These are phyloP conservation scores for Ernsta delagoae DNA, from an alignment of 2,888 invertebrate species.

Conservation along the genomic window DNA sequence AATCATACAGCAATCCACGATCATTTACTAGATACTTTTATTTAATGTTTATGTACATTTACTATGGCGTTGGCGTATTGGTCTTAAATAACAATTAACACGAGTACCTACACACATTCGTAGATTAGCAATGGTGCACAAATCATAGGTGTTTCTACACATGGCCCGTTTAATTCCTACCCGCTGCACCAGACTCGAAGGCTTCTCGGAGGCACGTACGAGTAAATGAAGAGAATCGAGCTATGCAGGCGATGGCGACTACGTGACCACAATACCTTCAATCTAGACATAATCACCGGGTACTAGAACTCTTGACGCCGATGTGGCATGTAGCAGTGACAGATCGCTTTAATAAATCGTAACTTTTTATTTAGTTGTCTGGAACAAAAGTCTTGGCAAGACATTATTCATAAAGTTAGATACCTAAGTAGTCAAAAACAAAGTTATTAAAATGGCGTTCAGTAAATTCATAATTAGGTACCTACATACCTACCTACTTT, in stretches of 20 bases:
- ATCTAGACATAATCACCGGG: slow-evolving; percentile 52
- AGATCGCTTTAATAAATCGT: slow-evolving; percentile 39
- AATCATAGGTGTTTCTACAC: slow-evolving; percentile 52
- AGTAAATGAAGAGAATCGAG: slow-evolving; percentile 63
- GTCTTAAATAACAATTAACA: slow-evolving; percentile 56
- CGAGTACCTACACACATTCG: slow-evolving; percentile 44
- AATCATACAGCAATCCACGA: not conserved
- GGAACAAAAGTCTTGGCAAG: too few relatives aligned
- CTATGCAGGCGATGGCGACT: slow-evolving; percentile 48
- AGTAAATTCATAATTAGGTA: too few relatives aligned
- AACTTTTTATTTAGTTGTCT: slow-evolving; percentile 14
- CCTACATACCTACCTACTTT: too few relatives aligned
- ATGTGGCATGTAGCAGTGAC: slow-evolving; percentile 40
- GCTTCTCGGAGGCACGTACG: slow-evolving; percentile 59
- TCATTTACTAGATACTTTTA: not conserved
- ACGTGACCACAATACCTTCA: slow-evolving; percentile 62
- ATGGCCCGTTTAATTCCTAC: slow-evolving; percentile 55
- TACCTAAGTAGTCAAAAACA: too few relatives aligned
- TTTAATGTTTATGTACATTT: not conserved
- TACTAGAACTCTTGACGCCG: slow-evolving; percentile 41
- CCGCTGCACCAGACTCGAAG: slow-evolving; percentile 41
- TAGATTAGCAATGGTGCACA: slow-evolving; percentile 41
- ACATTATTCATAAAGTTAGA: too few relatives aligned
- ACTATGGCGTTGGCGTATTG: slow-evolving; percentile 2
- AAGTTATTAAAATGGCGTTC: too few relatives aligned